These are phyloP conservation scores for Cylloceria caligata DNA, from an alignment of 2,888 invertebrate genomes.

Conservation along the genomic window DNA sequence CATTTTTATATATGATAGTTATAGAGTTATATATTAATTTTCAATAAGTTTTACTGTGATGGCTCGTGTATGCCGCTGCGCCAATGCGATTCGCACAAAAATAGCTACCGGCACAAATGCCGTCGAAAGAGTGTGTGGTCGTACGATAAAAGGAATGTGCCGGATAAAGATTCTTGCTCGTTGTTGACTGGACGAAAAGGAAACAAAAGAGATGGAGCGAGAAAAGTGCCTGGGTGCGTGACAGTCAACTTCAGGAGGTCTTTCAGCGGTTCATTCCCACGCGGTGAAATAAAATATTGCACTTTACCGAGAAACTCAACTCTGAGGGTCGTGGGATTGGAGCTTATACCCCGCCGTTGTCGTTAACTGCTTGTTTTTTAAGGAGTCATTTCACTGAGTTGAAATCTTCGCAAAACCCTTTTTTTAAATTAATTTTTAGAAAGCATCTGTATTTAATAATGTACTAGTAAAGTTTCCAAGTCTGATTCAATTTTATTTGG, in stretches of 20 bases:
- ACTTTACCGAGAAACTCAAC: conserved; percentile 53
- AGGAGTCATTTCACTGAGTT: too few species aligned
- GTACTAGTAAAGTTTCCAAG: too few species aligned
- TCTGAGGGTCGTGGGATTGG: conserved; percentile 26
- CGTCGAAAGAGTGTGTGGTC: conserved; percentile 19
- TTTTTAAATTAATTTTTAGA: too few species aligned
- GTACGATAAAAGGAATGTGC: conserved; percentile 57
- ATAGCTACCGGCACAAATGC: conserved; percentile 32
- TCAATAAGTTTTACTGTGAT: background rate
- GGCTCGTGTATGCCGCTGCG: background rate
- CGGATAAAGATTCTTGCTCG: conserved; percentile 58
- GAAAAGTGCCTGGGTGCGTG: conserved; percentile 2
- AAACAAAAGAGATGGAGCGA: conserved; percentile 32
- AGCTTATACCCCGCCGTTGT: background rate
- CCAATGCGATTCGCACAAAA: background rate
- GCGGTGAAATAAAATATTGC: conserved; percentile 71
- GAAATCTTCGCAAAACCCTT: too few species aligned
- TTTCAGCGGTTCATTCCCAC: conserved; percentile 69
- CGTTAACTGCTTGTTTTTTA: too few species aligned
- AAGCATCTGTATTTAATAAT: too few species aligned
- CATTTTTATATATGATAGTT: too few species aligned
- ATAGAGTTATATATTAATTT: background rate
- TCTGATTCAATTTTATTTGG: too few species aligned
- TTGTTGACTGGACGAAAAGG: conserved; percentile 46
- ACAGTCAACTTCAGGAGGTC: conserved; percentile 34